Conservation (phyloP, 2,797 vertebrate species). For the Capromys pilorides region DNA sequence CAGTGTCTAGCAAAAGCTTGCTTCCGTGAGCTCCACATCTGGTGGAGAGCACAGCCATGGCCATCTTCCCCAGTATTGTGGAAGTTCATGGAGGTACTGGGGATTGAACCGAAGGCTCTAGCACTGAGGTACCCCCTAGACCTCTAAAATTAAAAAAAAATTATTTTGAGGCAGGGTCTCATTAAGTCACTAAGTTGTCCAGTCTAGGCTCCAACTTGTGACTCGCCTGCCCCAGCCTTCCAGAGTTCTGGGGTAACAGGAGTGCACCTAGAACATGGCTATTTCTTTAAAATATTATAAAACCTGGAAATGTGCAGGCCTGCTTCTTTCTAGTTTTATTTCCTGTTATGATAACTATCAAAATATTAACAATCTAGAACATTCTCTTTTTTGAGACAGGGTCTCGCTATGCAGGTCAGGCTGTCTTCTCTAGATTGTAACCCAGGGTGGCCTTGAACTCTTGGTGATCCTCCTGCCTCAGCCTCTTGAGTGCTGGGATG, state of each 20-base stretch:
- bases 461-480: not conserved
- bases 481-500: not conserved
- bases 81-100: not conserved
- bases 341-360: slow-evolving; percentile 10
- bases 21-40: not conserved
- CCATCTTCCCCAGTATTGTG: not conserved
- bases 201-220: not conserved
- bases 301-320: slow-evolving; percentile 22
- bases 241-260: not conserved
- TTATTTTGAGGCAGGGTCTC: not conserved
- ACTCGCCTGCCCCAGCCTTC: not conserved
- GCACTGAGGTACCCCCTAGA: not conserved
- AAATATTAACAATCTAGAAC: slow-evolving; percentile 30
- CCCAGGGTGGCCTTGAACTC: not conserved
- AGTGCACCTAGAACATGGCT: not conserved
- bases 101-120: not conserved
- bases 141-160: not conserved
- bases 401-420: not conserved
- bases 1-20: not conserved
- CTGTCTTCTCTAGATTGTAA: not conserved
- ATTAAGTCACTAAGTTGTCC: not conserved
- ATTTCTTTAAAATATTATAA: slow-evolving; percentile 45
- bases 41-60: not conserved
- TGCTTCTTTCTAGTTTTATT: not conserved
- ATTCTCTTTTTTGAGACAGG: not conserved